Evolutionary conservation across 2,888 invertebrate species (phyloP), one percentile per base, ranked within the genome.

Genomic region (Coenonympha glycerion): DNA sequence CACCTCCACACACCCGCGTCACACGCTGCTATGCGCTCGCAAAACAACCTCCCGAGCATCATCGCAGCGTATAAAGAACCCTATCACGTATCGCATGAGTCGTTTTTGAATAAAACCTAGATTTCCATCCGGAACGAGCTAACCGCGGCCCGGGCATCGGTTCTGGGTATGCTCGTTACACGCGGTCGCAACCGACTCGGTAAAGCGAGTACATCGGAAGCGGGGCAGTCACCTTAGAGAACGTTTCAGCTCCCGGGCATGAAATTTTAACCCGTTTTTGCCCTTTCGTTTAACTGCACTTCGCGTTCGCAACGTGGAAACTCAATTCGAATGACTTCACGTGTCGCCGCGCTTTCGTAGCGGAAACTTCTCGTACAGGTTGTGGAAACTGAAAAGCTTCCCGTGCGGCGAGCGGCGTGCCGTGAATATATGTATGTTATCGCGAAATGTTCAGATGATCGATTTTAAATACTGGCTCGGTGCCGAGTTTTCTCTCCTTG

Each of bases 311-410:
- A 46, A 55, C 60, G 64, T 68, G 65, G 63, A 71, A 73, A 76
- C 76, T 71, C 68, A 66, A 76, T 76, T 70, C 64, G 65, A 71
- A 73, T 68, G 69, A 66, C 69, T 76, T 76, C 59, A 71, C 73
- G 74, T 71, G 55, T 73, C 72, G 68, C 63, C 77, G 79, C 78
- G 68, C 60, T 65, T 62, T 58, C 63, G 61, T 60, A 62, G 63
- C 61, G 50, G 63, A 61, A 65, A 64, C 64, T 68, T 64, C 66
- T 63, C 64, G 69, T 64, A 63, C 71, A 73, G 70, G 69, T 73
- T 53, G 77, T 73, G 69, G 63, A 77, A 77, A 73, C 76, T 73
- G 69, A 63, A 77, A 77, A 73, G 64, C 76, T 76, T 64, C 66
- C 73, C 69, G 66, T 66, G 66, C 71, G 72, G 64, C 73, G 53